Conservation (phyloP, 2,888 invertebrate genomes). For the Elmis aenea region DNA sequence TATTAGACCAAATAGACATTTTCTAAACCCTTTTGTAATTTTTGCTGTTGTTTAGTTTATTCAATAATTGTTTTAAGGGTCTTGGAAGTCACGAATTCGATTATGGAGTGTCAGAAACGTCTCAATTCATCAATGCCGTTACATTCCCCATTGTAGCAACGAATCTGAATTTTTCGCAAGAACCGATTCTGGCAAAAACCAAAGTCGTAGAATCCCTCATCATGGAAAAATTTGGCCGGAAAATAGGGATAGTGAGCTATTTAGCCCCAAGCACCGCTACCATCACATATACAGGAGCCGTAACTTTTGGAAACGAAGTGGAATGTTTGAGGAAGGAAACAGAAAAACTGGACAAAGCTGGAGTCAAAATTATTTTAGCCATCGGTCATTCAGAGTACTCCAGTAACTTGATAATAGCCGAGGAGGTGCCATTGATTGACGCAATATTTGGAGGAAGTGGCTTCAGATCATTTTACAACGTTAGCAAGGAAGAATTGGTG, state of each 20-base stretch:
- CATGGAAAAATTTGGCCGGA: constrained; percentile 57
- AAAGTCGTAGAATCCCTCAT: constrained; percentile 57
- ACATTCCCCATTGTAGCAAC: constrained; percentile 69
- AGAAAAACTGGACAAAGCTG: constrained; percentile 54
- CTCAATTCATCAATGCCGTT: constrained; percentile 66
- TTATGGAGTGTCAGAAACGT: constrained; percentile 66
- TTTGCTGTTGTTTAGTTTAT: too few relatives aligned
- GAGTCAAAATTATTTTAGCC: constrained; percentile 79
- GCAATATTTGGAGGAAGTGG: constrained; percentile 88
- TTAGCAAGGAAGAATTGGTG: constrained; percentile 64
- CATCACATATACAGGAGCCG: constrained; percentile 48
- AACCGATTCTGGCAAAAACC: constrained; percentile 57
- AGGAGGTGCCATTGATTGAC: constrained; percentile 72
- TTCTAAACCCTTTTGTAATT: too few relatives aligned
- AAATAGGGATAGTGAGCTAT: constrained; percentile 81
- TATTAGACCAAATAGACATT: too few relatives aligned
- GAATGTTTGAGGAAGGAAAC: constrained; percentile 62
- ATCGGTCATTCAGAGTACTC: constrained; percentile 83
- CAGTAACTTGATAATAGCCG: constrained; percentile 72
- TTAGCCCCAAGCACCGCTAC: constrained; percentile 75
- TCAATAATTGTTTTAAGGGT: constrained; percentile 63
- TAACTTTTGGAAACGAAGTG: constrained; percentile 60
- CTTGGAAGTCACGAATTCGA: constrained; percentile 93
- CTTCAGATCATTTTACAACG: constrained; percentile 83
- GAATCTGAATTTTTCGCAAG: constrained; percentile 66